Evolutionary conservation across 64 coral and sea anemone genomes (phyloP), one percentile per base, ranked within the genome.

Genomic region (Actinia tenebrosa): DNA sequence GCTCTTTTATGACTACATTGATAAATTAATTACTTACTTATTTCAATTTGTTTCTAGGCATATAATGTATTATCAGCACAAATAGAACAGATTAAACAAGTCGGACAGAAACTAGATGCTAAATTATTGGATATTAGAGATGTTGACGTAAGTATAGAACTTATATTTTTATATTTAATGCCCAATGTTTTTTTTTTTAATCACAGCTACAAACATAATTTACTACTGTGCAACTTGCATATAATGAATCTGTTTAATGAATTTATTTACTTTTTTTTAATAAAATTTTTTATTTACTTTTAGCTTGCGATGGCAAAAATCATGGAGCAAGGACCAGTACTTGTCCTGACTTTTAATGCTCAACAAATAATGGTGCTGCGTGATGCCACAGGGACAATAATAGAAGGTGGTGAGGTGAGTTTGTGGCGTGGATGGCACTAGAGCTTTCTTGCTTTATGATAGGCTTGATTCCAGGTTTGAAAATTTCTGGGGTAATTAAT

Each of bases 261-360:
- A 37, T 69, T 46, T 9, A n/a, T 53, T 77, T 14, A 61, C 58
- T 83, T 82, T 14, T 14, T 37, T 37, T 37, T 37, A 50, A 50
- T 50, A 3, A 37, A 37, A 50, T 1, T 50, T 13, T 69, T 30
- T 16, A n/a, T 53, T 77, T 14, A 61, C 58, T 83, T 82, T 14
- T 82, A 98, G 96, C 93, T 98, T 75, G 96, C 96, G 52, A 86
- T 98, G 62, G 96, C 96, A 54, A 98, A 98, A 75, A 90, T 98
- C 44, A 98, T 98, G 96, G 96, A 98, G 84, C 96, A 98, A 50
- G 96, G 96, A 18, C 96, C 96, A 23, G 96, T 98, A 45, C 86
- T 98, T 47, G 91, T 98, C 3, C 83, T 98, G 54, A 98, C 96
- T 1, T 98, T 98, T 84, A 92, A 87, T 55, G 96, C 93, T 26